Conservation (phyloP, 1,140 invertebrate species). For the Zaprionus camerounensis region DNA sequence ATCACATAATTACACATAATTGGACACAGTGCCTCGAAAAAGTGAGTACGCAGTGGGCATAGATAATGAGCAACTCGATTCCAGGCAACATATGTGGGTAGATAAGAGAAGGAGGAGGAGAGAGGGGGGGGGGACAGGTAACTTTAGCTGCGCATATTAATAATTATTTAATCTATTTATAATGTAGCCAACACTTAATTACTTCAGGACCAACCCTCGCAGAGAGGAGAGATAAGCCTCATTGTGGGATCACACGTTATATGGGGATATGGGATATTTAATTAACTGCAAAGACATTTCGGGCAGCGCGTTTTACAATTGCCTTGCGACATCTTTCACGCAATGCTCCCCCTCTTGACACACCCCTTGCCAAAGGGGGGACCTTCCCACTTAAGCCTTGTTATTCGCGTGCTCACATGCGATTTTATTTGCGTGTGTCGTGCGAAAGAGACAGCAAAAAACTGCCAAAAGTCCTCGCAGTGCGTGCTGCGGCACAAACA, state of each 20-base stretch:
- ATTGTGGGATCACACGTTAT: slow-evolving; percentile 35
- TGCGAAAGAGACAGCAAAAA: slow-evolving; percentile 40
- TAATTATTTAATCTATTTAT: slow-evolving; percentile 70
- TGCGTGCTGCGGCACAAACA: slow-evolving; percentile 51
- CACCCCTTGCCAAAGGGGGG: neutral
- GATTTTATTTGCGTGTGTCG: slow-evolving; percentile 77
- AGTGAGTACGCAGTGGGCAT: slow-evolving; percentile 46
- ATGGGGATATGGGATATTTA: slow-evolving; percentile 65
- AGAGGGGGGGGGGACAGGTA: neutral
- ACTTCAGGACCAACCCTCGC: slow-evolving; percentile 14
- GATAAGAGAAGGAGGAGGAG: slow-evolving; percentile 16
- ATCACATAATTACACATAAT: slow-evolving; percentile 80
- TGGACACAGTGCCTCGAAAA: slow-evolving; percentile 32
- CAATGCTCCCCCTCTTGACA: slow-evolving; percentile 33
- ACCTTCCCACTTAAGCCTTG: slow-evolving; percentile 49
- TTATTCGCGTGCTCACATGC: slow-evolving; percentile 74
- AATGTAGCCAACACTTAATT: slow-evolving; percentile 56
- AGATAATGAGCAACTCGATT: slow-evolving; percentile 51
- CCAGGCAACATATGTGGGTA: slow-evolving; percentile 23
- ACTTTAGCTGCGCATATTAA: slow-evolving; percentile 38
- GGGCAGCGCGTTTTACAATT: slow-evolving; percentile 70
- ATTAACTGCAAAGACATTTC: slow-evolving; percentile 79
- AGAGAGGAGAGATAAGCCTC: slow-evolving; percentile 31
- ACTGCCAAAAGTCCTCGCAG: slow-evolving; percentile 58
- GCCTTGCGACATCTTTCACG: slow-evolving; percentile 65